Conservation (phyloP, 2,113 vertebrate species). For the Nettapus auritus region DNA sequence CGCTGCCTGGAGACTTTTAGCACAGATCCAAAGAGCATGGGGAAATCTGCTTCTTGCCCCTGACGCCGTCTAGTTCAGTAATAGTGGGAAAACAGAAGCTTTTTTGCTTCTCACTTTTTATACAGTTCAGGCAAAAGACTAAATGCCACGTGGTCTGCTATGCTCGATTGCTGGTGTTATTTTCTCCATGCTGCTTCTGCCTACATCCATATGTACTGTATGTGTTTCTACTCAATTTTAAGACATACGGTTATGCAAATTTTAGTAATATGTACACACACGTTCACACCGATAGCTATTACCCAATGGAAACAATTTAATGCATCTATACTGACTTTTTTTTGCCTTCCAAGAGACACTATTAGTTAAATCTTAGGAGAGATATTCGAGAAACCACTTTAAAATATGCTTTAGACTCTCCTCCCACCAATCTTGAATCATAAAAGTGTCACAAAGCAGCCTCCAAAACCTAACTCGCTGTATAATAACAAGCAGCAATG, state of each 20-base stretch:
- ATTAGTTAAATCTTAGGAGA: neutral
- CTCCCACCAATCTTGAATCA: slow-evolving; percentile 29
- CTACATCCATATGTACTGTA: neutral
- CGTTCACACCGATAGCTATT: neutral
- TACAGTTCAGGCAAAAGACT: neutral
- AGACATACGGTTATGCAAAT: neutral
- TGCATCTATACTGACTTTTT: neutral
- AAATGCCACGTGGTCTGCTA: neutral
- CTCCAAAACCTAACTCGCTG: neutral
- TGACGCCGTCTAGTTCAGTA: neutral
- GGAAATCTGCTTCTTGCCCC: neutral
- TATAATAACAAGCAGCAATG: slow-evolving; percentile 14
- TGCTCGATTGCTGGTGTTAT: neutral
- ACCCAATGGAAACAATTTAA: neutral
- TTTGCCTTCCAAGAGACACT: neutral
- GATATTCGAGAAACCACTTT: slow-evolving; percentile 6
- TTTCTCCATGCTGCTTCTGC: neutral
- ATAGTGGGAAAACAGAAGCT: neutral
- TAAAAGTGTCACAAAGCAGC: slow-evolving; percentile 34
- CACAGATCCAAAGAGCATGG: neutral
- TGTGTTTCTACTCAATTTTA: neutral
- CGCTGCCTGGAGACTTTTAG: neutral
- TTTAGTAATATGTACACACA: neutral
- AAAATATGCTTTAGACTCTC: slow-evolving; percentile 30
- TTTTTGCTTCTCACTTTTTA: neutral